Evolutionary conservation across 2,888 invertebrate genomes (phyloP).

Genomic region (Nesidiocoris tenuis): DNA sequence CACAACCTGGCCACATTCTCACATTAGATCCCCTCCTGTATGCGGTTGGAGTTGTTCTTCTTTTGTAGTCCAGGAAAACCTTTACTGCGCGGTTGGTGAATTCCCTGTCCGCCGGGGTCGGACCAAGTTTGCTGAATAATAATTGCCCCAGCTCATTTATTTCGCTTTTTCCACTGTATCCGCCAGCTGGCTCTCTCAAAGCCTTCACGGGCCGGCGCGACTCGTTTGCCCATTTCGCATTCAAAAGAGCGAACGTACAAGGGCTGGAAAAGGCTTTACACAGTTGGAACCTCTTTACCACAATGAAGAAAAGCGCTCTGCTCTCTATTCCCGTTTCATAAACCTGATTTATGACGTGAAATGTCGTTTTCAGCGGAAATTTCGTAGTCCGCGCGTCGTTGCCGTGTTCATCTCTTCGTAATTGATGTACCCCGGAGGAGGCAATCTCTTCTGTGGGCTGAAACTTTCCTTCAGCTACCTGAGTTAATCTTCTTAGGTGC

Average conservation of each 20-base stretch:
- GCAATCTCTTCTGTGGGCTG: too few relatives aligned
- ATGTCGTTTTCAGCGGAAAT: constrained; percentile 18
- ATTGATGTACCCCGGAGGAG: neutral
- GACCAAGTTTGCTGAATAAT: constrained; percentile 4
- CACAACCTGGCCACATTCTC: constrained; percentile 34
- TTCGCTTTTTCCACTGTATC: constrained; percentile 15
- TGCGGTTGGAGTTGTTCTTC: neutral
- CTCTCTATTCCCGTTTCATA: constrained; percentile 7
- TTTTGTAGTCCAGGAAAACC: constrained; percentile 6
- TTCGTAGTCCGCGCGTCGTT: neutral
- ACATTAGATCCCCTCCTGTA: constrained; percentile 16
- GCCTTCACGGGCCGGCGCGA: neutral
- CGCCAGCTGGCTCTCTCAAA: neutral
- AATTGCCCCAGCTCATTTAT: constrained; percentile 30
- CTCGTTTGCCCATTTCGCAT: constrained; percentile 8
- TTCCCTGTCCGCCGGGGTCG: neutral
- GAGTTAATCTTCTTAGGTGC: too few relatives aligned
- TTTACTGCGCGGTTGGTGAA: neutral
- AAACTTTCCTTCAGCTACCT: too few relatives aligned
- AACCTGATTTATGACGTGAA: constrained; percentile 34
- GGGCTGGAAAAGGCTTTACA: constrained; percentile 9
- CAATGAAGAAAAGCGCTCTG: constrained; percentile 20
- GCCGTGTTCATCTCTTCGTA: neutral
- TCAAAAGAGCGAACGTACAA: constrained; percentile 8
- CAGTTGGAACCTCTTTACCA: constrained; percentile 2